A percentile compares a stretch with the other conserved stretches of the same genome.
phyloP scores from a whole-genome alignment of 2,888 invertebrate species.

The Tachystola acroxantha region DNA sequence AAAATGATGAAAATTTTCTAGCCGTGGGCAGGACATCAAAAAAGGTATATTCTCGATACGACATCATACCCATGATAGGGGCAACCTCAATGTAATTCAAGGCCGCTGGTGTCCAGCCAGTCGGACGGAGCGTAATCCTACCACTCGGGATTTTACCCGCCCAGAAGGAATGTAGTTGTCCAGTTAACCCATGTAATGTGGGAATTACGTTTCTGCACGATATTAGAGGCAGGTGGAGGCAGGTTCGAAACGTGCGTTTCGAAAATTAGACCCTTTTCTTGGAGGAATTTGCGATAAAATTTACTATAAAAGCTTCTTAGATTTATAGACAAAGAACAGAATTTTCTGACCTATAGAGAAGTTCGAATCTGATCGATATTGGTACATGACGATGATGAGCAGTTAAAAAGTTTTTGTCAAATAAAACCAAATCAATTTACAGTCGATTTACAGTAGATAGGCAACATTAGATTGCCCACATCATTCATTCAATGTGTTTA shows the following conservation, averaged over 20 bases:
- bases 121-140: slow-evolving; percentile 31
- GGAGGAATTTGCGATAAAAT: neutral
- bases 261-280: slow-evolving; percentile 8
- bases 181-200: slow-evolving; percentile 13
- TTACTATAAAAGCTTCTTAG: neutral
- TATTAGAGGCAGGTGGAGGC: slow-evolving; percentile 3
- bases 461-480: no score
- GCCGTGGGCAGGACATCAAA: no score
- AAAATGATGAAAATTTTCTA: no score
- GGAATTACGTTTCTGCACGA: slow-evolving; percentile 5
- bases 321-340: neutral
- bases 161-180: slow-evolving; percentile 21
- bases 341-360: neutral
- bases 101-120: slow-evolving; percentile 21
- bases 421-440: no score
- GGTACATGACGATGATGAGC: no score
- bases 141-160: slow-evolving; percentile 26
- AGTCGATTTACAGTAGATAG: no score
- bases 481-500: no score
- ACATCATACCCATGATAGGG: slow-evolving; percentile 1
- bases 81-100: slow-evolving; percentile 24
- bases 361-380: no score
- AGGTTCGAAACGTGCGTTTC: slow-evolving; percentile 4
- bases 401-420: no score
- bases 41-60: no score